Conservation (phyloP, 1,140 invertebrate species). For the Mamestra configurata region DNA sequence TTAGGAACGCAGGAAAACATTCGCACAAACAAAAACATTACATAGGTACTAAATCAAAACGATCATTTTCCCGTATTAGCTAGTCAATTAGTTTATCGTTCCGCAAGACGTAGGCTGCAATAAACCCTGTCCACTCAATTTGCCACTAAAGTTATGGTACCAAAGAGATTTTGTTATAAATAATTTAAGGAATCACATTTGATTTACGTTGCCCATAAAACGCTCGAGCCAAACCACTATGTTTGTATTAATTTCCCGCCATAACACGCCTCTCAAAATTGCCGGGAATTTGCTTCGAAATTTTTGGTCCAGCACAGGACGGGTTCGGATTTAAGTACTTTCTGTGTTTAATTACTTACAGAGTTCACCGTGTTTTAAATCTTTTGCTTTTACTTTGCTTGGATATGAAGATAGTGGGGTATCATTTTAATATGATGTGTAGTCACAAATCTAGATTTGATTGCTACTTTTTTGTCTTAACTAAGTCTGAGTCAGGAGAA, state of each 20-base stretch:
- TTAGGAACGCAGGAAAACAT: neutral
- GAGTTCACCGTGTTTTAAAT: neutral
- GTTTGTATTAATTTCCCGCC: slow-evolving; percentile 40
- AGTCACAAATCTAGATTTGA: no score
- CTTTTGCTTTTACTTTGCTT: neutral
- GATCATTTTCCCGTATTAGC: slow-evolving; percentile 41
- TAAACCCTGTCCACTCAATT: slow-evolving; percentile 52
- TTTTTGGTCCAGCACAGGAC: neutral
- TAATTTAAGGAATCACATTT: slow-evolving; percentile 55
- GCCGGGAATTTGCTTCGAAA: slow-evolving; percentile 24
- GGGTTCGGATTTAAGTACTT: neutral
- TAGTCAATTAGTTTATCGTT: slow-evolving; percentile 36
- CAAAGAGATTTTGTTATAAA: slow-evolving; percentile 51
- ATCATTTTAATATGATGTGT: no score
- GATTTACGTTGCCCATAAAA: slow-evolving; percentile 46
- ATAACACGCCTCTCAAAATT: slow-evolving; percentile 20
- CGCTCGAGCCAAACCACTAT: slow-evolving; percentile 40
- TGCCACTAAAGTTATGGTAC: slow-evolving; percentile 45
- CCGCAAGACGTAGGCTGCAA: slow-evolving; percentile 12
- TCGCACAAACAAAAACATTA: slow-evolving; percentile 11
- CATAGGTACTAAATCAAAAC: slow-evolving; percentile 13
- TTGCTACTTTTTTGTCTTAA: no score
- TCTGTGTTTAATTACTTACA: slow-evolving; percentile 11
- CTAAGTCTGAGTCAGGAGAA: no score
- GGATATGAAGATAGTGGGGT: no score